Evolutionary conservation across 1,140 invertebrate species (phyloP).

Genomic region (Scaptodrosophila lebanonensis): DNA sequence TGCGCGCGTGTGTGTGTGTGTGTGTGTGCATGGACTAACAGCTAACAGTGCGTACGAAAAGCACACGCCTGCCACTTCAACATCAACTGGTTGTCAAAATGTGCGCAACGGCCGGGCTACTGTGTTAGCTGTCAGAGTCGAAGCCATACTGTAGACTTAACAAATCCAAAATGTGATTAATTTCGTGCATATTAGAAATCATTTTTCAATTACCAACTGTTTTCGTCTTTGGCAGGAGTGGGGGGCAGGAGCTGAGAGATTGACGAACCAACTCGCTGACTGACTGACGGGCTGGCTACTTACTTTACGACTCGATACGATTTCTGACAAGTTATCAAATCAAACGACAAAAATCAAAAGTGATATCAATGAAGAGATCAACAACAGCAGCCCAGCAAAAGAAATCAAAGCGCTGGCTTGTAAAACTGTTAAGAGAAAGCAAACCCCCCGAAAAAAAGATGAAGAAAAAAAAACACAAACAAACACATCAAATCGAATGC

Average conservation of each 20-base stretch:
- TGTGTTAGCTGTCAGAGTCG: slow-evolving; percentile 59
- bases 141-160: too few relatives aligned
- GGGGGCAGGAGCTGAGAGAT: too few relatives aligned
- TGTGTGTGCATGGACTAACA: slow-evolving; percentile 10
- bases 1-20: too few relatives aligned
- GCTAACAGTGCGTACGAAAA: slow-evolving; percentile 40
- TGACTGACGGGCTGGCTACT: slow-evolving; percentile 26
- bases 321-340: slow-evolving; percentile 73
- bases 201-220: slow-evolving; percentile 69
- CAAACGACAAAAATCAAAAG: slow-evolving; percentile 70
- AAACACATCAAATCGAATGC: not conserved
- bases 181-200: slow-evolving; percentile 76
- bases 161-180: slow-evolving; percentile 75
- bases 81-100: too few relatives aligned
- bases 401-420: slow-evolving; percentile 16
- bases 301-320: slow-evolving; percentile 43
- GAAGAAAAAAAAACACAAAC: slow-evolving; percentile 4
- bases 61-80: slow-evolving; percentile 5
- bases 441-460: slow-evolving; percentile 14
- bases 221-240: not conserved
- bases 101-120: too few relatives aligned
- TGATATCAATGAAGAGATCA: slow-evolving; percentile 75
- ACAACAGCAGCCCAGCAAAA: slow-evolving; percentile 9
- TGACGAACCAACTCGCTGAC: slow-evolving; percentile 40
- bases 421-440: slow-evolving; percentile 65